Evolutionary conservation across 2,888 invertebrate species (phyloP), one percentile per base, ranked within the genome.

Genomic region (Amphipyra berbera): DNA sequence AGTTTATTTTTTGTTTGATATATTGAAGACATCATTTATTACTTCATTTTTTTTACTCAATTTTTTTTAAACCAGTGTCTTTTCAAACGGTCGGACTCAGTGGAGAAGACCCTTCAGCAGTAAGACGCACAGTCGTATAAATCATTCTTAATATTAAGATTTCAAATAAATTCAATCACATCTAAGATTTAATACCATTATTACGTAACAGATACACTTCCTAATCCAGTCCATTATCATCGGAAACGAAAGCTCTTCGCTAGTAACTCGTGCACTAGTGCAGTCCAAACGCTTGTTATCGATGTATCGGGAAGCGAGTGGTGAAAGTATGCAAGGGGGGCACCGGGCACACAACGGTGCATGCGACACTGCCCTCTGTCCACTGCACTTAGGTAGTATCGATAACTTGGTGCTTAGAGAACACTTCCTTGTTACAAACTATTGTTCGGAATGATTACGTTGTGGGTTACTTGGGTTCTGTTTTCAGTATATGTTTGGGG

Each of bases 251-350:
- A 71, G 70, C 70, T 68, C 55, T 56, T 67, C 68, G 73, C 53
- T 33, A 78, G 81, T 73, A 72, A 79, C 78, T 82, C 63, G 81
- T 78, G 78, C 73, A 76, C 79, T 82, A 73, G 82, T 73, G 71
- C 78, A 74, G 79, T 83, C 72, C 78, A 81, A 86, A 86, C 83
- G 84, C 69, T 79, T 83, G 74, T 84, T 87, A 87, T 88, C 87
- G 86, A 86, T 87, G 86, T 78, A 88, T 88, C 88, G 86, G 88
- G 88, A 90, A 90, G 86, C 84, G 81, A 83, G 78, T 79, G 91
- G 94, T 92, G 94, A 93, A 94, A 94, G 94, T 93, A 93, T 90
- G 91, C 90, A 91, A 90, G 86, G 85, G 79, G 90, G 88, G 87
- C 90, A 88, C 87, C 85, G 83, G 81, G 82, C 79, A 86, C 75